These are phyloP conservation scores for Omphaloscelis lunosa DNA, from an alignment of 2,888 invertebrate species.

Conservation along the genomic window DNA sequence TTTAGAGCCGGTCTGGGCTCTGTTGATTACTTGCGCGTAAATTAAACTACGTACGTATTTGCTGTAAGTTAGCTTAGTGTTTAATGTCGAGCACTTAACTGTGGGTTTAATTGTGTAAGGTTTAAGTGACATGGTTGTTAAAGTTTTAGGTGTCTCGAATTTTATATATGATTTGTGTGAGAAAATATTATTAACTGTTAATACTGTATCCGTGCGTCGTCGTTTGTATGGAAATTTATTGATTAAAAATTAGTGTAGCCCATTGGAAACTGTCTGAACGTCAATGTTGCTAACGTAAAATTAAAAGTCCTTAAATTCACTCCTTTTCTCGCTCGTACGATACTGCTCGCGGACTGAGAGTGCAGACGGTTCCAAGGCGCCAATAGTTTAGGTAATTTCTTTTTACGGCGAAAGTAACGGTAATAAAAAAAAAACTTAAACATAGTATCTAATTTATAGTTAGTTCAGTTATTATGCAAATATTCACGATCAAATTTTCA, in stretches of 20 bases:
- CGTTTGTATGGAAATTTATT: not conserved
- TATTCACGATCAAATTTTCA: too few relatives aligned
- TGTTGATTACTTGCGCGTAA: constrained; percentile 51
- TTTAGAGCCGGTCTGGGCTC: constrained; percentile 48
- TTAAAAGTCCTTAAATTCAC: too few relatives aligned
- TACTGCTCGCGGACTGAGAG: too few relatives aligned
- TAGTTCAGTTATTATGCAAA: too few relatives aligned
- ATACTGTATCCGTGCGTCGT: not conserved
- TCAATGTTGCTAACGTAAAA: too few relatives aligned
- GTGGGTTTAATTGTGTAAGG: constrained; percentile 34
- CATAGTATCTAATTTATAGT: too few relatives aligned
- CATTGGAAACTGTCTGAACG: too few relatives aligned
- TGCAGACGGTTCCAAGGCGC: too few relatives aligned
- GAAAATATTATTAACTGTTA: not conserved
- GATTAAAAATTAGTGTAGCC: not conserved
- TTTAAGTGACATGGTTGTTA: constrained; percentile 22
- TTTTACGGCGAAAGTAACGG: too few relatives aligned
- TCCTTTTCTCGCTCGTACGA: too few relatives aligned
- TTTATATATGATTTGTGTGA: not conserved
- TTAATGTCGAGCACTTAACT: constrained; percentile 36
- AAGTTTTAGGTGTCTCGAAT: not conserved
- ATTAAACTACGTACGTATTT: constrained; percentile 52
- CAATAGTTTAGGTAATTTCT: too few relatives aligned
- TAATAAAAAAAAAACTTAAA: too few relatives aligned
- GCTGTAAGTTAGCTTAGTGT: constrained; percentile 42